These are phyloP conservation scores for Benitochromis conjunctus DNA, from an alignment of 2,113 vertebrate genomes.

Conservation along the genomic window DNA sequence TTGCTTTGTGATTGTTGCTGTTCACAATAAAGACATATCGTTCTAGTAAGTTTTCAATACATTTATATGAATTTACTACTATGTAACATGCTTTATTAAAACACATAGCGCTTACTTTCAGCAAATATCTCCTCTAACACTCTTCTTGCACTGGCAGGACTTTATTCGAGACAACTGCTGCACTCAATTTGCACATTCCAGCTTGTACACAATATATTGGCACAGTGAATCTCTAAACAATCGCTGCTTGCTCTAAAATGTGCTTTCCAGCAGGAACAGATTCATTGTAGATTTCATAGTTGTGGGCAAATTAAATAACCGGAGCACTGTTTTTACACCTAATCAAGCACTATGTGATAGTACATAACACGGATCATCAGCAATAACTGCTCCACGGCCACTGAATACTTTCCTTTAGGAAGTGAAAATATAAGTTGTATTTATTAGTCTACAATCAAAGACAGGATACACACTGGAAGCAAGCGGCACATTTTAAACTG, in stretches of 20 bases:
- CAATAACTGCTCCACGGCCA: conserved; percentile 2
- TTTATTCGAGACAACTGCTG: conserved; percentile 40
- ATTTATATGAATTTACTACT: neutral
- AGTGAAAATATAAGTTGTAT: neutral
- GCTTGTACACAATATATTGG: conserved; percentile 14
- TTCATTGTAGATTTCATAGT: neutral
- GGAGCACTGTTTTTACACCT: neutral
- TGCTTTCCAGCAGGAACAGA: neutral
- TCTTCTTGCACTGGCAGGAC: neutral
- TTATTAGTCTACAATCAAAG: neutral
- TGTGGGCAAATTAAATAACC: conserved; percentile 15
- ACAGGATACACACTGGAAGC: neutral
- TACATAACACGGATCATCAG: conserved; percentile 4
- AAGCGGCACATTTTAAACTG: neutral
- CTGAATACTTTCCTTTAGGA: neutral
- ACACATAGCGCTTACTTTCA: neutral
- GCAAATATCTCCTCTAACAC: neutral
- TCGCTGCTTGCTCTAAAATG: conserved; percentile 4
- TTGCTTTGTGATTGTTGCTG: neutral
- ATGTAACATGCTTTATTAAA: neutral
- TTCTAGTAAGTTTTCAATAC: neutral
- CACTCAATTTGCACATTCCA: conserved; percentile 22
- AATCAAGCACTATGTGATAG: neutral
- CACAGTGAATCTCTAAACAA: conserved; percentile 18
- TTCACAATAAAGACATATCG: neutral